Percentiles rank a stretch among this genome's conserved stretches.
Evolutionary conservation across 2,113 vertebrate species (phyloP).

Genomic region (Camelus dromedarius): DNA sequence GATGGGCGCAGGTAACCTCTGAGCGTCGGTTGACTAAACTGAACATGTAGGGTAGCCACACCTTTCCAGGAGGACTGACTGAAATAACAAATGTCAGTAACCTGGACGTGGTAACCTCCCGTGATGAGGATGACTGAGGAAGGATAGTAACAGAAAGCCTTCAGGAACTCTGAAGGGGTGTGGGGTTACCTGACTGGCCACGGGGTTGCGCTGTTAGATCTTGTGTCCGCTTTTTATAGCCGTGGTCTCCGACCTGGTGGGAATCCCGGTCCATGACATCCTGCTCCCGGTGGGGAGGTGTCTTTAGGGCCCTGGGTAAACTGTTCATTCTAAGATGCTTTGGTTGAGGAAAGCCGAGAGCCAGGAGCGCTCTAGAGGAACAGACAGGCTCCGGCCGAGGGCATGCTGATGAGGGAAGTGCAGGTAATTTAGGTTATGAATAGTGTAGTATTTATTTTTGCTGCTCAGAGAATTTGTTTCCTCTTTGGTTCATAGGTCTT

Average conservation of each 20-base stretch:
- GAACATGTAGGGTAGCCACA: no score
- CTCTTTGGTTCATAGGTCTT: neutral
- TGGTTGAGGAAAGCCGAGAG: neutral
- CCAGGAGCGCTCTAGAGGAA: neutral
- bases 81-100: neutral
- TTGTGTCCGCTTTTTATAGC: rapidly evolving
- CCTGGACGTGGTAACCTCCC: no score
- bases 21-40: neutral
- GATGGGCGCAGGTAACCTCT: neutral
- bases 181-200: neutral
- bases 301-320: neutral
- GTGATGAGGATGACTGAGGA: neutral
- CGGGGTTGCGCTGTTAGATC: rapidly evolving
- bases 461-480: neutral
- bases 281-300: neutral
- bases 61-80: neutral
- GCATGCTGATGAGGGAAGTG: neutral
- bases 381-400: neutral
- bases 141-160: neutral
- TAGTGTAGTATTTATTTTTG: neutral
- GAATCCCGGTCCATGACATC: neutral
- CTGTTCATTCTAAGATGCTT: neutral
- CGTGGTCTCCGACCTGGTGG: neutral
- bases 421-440: neutral
- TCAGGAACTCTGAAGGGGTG: neutral